Conservation (phyloP, 2,113 vertebrate genomes). For the Proterorhinus semilunaris region DNA sequence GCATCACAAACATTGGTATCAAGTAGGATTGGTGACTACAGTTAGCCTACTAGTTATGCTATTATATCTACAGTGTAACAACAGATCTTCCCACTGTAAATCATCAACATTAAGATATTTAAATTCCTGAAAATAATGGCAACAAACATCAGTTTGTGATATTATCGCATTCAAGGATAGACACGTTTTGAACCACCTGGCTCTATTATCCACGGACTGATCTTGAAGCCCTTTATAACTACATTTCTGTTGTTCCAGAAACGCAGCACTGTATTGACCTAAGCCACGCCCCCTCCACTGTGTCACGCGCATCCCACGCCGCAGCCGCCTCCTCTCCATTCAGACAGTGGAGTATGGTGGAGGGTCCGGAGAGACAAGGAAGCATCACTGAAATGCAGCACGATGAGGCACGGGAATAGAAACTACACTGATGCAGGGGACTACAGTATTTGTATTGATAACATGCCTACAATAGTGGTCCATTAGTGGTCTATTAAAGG, state of each 20-base stretch:
- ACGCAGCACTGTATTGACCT: constrained; percentile 31
- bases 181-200: too few species aligned
- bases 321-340: constrained; percentile 30
- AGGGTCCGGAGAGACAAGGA: background rate
- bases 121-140: background rate
- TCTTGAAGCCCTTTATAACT: background rate
- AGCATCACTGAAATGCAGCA: background rate
- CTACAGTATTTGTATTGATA: background rate
- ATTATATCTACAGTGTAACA: too few species aligned
- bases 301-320: constrained; percentile 45
- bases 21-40: too few species aligned
- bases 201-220: too few species aligned
- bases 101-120: too few species aligned
- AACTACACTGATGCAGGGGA: background rate
- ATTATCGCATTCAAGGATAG: too few species aligned
- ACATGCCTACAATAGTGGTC: background rate
- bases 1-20: too few species aligned
- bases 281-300: constrained; percentile 45
- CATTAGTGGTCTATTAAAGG: too few species aligned
- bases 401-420: background rate
- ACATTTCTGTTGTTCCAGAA: constrained; percentile 6
- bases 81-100: too few species aligned
- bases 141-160: background rate
- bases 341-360: constrained; percentile 3
- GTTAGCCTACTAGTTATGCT: too few species aligned